These are phyloP conservation scores for Drosophila nr. perissopoda DNA, from an alignment of 2,888 invertebrate genomes.

Conservation along the genomic window DNA sequence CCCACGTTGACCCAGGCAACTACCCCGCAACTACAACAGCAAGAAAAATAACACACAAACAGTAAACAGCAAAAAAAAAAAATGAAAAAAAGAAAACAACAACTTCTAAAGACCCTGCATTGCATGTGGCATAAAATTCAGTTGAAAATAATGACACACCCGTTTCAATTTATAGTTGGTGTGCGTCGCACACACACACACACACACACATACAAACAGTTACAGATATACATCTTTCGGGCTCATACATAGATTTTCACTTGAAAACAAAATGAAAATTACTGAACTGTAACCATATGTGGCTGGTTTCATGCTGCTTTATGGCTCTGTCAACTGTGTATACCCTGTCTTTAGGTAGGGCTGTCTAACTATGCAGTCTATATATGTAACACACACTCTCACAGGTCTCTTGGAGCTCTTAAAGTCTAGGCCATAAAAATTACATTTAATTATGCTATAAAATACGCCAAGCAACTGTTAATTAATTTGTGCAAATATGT, in stretches of 20 bases:
- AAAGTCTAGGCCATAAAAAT: background rate
- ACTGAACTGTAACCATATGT: constrained; percentile 79
- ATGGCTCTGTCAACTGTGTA: constrained; percentile 45
- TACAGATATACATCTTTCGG: constrained; percentile 68
- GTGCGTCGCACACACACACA: constrained; percentile 29
- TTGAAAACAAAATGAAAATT: constrained; percentile 76
- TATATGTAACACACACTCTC: background rate
- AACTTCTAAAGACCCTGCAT: constrained; percentile 49
- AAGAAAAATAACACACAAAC: constrained; percentile 4
- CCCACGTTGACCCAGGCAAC: constrained; percentile 55
- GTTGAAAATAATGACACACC: constrained; percentile 81
- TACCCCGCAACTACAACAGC: background rate
- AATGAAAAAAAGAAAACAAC: background rate
- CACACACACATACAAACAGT: constrained; percentile 19
- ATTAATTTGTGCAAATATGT: constrained; percentile 61
- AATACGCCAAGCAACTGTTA: constrained; percentile 41
- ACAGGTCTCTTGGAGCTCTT: constrained; percentile 7
- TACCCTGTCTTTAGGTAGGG: constrained; percentile 43
- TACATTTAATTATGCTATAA: constrained; percentile 51
- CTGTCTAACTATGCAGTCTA: constrained; percentile 22
- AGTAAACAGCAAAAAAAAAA: constrained; percentile 10
- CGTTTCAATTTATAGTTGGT: constrained; percentile 72
- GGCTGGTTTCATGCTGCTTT: constrained; percentile 62
- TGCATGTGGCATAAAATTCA: constrained; percentile 80
- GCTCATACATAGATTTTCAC: constrained; percentile 58